Percentiles rank a stretch among this genome's conserved stretches.
phyloP scores from a whole-genome alignment of 2,888 invertebrate genomes.

The Syrista parreyssii region DNA sequence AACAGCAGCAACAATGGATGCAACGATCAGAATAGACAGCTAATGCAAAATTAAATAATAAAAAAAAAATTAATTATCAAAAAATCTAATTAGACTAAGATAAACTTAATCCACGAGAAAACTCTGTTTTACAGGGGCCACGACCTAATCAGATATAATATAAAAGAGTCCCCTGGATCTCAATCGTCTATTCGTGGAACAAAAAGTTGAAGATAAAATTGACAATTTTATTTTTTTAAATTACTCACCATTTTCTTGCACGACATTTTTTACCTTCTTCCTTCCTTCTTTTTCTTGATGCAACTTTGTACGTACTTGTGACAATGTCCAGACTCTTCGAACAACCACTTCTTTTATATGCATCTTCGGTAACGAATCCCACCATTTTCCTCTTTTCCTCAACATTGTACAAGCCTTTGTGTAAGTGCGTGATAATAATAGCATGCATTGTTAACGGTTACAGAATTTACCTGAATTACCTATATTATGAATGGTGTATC shows the following conservation, averaged over 20 bases:
- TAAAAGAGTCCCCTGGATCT: neutral
- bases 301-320: neutral
- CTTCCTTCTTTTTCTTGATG: neutral
- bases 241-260: slow-evolving; percentile 13
- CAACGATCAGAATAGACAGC: slow-evolving; percentile 45
- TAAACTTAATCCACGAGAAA: neutral
- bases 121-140: neutral
- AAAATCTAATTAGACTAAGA: neutral
- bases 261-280: slow-evolving; percentile 4
- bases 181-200: neutral
- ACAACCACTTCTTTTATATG: slow-evolving; percentile 18
- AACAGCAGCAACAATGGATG: slow-evolving; percentile 39
- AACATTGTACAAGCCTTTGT: slow-evolving; percentile 26
- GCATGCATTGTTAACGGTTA: slow-evolving; percentile 40
- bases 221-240: neutral
- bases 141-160: neutral
- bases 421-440: slow-evolving; percentile 40
- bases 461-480: slow-evolving; percentile 35
- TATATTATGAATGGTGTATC: neutral
- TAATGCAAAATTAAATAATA: neutral
- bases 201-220: neutral
- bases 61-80: neutral
- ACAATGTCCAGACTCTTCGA: slow-evolving; percentile 5
- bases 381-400: neutral
- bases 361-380: slow-evolving; percentile 16